phyloP scores from a whole-genome alignment of 2,113 vertebrate genomes.

The Neoarius graeffei region DNA sequence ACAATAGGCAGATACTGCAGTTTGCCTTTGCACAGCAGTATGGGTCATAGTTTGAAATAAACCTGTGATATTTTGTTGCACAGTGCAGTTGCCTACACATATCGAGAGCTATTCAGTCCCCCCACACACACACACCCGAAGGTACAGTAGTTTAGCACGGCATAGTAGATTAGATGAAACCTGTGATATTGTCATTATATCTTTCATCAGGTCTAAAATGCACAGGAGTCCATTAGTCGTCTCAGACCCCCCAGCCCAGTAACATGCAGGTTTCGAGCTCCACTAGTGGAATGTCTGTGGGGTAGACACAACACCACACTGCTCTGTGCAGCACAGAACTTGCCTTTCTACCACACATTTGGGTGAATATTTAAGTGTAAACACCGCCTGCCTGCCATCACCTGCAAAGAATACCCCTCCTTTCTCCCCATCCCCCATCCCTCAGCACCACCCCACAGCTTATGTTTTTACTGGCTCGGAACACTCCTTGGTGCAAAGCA shows the following conservation, averaged over 20 bases:
- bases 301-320: slow-evolving; percentile 29
- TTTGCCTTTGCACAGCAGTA: too few relatives aligned
- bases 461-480: slow-evolving; percentile 70
- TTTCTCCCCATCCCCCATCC: slow-evolving; percentile 28
- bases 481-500: slow-evolving; percentile 66
- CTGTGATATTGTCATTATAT: slow-evolving; percentile 28
- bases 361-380: slow-evolving; percentile 50
- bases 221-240: not conserved
- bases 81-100: not conserved
- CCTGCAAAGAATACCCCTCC: slow-evolving; percentile 45
- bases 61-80: too few relatives aligned
- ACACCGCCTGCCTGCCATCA: slow-evolving; percentile 52
- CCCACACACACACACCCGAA: not conserved
- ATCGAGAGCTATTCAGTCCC: not conserved
- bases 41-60: too few relatives aligned
- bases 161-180: slow-evolving; percentile 18
- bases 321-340: slow-evolving; percentile 31
- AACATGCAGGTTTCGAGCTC: slow-evolving; percentile 17
- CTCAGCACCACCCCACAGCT: slow-evolving; percentile 27
- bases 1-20: too few relatives aligned
- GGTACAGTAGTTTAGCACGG: not conserved
- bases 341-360: slow-evolving; percentile 21
- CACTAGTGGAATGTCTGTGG: slow-evolving; percentile 28
- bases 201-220: slow-evolving; percentile 31
- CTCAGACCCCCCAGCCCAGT: slow-evolving; percentile 28